These are phyloP conservation scores for Mugil cephalus DNA, from an alignment of 2,113 vertebrate species.

Conservation along the genomic window DNA sequence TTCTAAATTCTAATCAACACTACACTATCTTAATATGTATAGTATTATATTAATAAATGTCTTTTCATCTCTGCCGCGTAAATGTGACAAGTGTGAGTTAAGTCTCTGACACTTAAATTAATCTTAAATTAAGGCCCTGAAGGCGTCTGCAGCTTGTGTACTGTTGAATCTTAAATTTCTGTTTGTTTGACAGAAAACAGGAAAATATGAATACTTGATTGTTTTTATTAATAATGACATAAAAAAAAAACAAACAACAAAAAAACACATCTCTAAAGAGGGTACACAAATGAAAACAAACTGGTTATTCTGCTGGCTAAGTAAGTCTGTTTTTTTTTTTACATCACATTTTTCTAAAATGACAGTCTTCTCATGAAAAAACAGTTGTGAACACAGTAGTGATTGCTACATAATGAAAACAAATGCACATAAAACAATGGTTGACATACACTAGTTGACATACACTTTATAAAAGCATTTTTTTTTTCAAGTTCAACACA, in stretches of 20 bases:
- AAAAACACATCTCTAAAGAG: conserved; percentile 2
- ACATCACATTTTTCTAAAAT: conserved; percentile 15
- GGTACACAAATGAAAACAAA: not conserved
- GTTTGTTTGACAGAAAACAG: not conserved
- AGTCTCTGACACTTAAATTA: not conserved
- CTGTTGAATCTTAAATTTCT: not conserved
- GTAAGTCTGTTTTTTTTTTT: not conserved
- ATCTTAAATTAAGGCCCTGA: not conserved
- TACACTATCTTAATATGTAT: too few species aligned
- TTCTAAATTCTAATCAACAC: too few species aligned
- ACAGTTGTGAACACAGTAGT: conserved; percentile 31
- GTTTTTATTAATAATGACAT: conserved; percentile 50
- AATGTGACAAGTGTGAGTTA: conserved; percentile 1
- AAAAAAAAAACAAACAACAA: conserved; percentile 44
- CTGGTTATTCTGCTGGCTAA: conserved; percentile 19
- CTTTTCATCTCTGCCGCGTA: not conserved
- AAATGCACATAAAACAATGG: not conserved
- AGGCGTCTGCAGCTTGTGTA: not conserved
- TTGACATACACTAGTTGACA: not conserved
- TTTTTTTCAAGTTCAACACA: conserved; percentile 29
- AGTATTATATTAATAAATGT: too few species aligned
- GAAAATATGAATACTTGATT: not conserved
- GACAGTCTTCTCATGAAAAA: not conserved
- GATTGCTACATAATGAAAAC: conserved; percentile 6
- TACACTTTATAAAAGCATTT: not conserved